Evolutionary conservation across 2,888 invertebrate genomes (phyloP).

Genomic region (Habrosyne pyritoides): DNA sequence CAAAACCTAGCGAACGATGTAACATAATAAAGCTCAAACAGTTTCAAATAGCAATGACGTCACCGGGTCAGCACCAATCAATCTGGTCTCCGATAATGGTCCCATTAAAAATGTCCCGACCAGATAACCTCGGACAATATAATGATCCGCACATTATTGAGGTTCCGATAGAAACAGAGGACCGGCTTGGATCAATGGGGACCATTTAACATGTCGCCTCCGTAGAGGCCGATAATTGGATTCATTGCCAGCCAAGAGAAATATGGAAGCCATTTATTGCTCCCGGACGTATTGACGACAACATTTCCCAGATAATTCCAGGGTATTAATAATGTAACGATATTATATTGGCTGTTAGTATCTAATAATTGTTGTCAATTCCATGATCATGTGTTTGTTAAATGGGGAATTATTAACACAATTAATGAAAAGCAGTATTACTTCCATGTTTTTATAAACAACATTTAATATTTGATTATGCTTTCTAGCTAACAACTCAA

Average conservation of each 20-base stretch:
- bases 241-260: conserved; percentile 69
- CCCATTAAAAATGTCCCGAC: conserved; percentile 10
- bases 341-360: conserved; percentile 27
- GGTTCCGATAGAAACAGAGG: conserved; percentile 30
- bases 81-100: conserved; percentile 7
- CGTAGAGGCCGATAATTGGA: conserved; percentile 72
- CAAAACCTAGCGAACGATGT: not conserved
- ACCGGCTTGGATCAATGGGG: conserved; percentile 51
- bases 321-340: conserved; percentile 34
- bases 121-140: conserved; percentile 27
- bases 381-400: not conserved
- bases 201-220: conserved; percentile 73
- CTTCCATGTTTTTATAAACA: not conserved
- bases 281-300: conserved; percentile 50
- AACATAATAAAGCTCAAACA: not conserved
- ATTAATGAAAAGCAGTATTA: not conserved
- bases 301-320: conserved; percentile 32
- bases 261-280: conserved; percentile 70
- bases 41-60: conserved; percentile 3
- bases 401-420: not conserved
- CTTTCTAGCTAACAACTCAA: not conserved
- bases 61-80: conserved; percentile 8
- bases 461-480: not conserved
- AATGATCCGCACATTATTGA: conserved; percentile 39
- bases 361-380: conserved; percentile 20